Evolutionary conservation across 2,113 vertebrate species (phyloP), one percentile per base, ranked within the genome.

Genomic region (Proterorhinus semilunaris): DNA sequence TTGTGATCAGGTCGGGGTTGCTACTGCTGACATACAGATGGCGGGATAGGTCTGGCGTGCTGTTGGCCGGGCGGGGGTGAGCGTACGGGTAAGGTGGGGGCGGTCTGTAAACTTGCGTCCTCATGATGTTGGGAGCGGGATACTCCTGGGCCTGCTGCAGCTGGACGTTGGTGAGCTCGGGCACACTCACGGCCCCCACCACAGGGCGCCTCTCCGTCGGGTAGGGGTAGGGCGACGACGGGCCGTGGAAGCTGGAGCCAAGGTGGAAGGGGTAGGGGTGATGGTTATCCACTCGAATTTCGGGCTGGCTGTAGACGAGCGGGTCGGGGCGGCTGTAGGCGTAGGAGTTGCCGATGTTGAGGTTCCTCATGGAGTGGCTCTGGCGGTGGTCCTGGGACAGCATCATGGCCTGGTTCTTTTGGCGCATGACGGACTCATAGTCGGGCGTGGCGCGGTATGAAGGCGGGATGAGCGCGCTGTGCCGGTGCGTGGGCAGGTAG

Each of bases 361-460:
- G 94, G 78, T 98, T 99, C 49, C 96, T 89, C 95, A 98, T 96
- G 0, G 97, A 99, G 87, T 93, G 96, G 75, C 96, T 98, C 85
- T 98, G 96, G 49, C 95, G 87, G 0, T 95, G 95, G 0, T 94
- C 88, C 10, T 93, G 94, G 0, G 94, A 88, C 8, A 92, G 90
- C 61, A 92, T 85, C 90, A 95, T 83, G 7, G 36, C 95, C 45
- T 93, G 81, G 83, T 87, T 95, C 83, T 98, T 96, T 83, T 98
- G 97, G 49, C 95, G 94, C 96, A 99, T 98, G 68, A 98, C 96
- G 0, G 96, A 96, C 88, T 99, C 98, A 0, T 99, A 99, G 85
- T 99, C 98, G 0, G 97, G 98, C 0, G 98, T 99, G 43, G 96
- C 94, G 0, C 97, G 96, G 62, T 99, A 99, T 0, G 98, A 99